Conservation (phyloP, 1,140 invertebrate species). For the Tribolium madens region DNA sequence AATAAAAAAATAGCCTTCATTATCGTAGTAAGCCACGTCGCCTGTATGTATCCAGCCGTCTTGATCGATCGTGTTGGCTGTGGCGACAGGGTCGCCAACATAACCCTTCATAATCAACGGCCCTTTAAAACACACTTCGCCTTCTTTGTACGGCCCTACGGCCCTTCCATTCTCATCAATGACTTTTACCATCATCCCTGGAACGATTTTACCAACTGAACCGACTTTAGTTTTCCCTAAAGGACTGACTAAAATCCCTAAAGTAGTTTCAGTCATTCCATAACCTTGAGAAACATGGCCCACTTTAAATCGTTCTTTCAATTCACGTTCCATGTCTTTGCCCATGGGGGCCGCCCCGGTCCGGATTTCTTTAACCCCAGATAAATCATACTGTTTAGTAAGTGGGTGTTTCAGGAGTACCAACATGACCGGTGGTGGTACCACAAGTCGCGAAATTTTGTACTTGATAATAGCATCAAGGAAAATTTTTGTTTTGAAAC, state of each 20-base stretch:
- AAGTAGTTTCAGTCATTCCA: constrained; percentile 78
- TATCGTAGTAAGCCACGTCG: constrained; percentile 84
- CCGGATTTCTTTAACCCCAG: constrained; percentile 65
- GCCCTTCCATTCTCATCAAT: constrained; percentile 73
- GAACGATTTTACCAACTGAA: constrained; percentile 72
- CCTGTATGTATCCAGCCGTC: constrained; percentile 86
- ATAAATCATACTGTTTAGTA: constrained; percentile 67
- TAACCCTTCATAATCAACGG: constrained; percentile 78
- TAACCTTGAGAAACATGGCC: constrained; percentile 72
- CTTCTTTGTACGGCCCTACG: constrained; percentile 73
- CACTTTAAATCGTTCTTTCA: constrained; percentile 60
- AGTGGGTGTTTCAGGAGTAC: constrained; percentile 62
- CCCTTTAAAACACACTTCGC: constrained; percentile 81
- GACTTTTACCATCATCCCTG: constrained; percentile 74
- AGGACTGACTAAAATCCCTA: constrained; percentile 63
- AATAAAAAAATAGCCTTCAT: constrained; percentile 53
- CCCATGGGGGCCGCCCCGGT: constrained; percentile 70
- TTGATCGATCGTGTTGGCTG: constrained; percentile 73
- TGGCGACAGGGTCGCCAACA: constrained; percentile 73
- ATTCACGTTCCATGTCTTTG: constrained; percentile 60
- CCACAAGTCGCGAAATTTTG: constrained; percentile 58
- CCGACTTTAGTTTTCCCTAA: constrained; percentile 66
- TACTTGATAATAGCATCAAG: constrained; percentile 61
- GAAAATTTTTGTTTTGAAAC: constrained; percentile 61
- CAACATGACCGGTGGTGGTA: constrained; percentile 62